Percentiles rank a stretch among this genome's conserved stretches.
Evolutionary conservation across 2,888 invertebrate species (phyloP).

Genomic region (Vannuccia rotundouncinata): DNA sequence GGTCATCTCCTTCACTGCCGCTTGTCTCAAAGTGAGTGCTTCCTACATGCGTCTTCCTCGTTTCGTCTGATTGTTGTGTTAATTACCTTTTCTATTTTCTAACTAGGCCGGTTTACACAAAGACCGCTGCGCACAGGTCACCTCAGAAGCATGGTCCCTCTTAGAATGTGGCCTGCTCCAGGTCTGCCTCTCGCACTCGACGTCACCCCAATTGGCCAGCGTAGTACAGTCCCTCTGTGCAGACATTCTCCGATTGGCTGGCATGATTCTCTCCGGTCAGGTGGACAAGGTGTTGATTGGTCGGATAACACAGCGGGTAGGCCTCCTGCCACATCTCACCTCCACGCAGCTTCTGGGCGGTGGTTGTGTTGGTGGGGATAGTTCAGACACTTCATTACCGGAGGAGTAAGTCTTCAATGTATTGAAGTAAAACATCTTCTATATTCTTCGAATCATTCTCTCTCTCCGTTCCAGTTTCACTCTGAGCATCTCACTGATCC

Average conservation of each 20-base stretch:
- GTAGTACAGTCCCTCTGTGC: background rate
- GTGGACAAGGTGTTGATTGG: background rate
- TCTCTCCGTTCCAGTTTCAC: background rate
- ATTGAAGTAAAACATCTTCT: too few relatives aligned
- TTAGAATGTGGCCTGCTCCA: background rate
- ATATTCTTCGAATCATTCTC: too few relatives aligned
- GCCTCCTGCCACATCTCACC: background rate
- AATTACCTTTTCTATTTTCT: too few relatives aligned
- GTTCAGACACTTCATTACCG: too few relatives aligned
- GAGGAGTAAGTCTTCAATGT: too few relatives aligned
- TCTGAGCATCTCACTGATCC: conserved; percentile 2
- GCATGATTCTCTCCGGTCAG: background rate
- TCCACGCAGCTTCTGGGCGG: background rate
- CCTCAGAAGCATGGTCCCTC: background rate
- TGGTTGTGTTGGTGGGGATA: too few relatives aligned
- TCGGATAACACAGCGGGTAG: background rate
- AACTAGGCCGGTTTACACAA: background rate
- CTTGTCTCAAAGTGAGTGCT: background rate
- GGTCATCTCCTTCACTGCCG: background rate
- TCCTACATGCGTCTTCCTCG: too few relatives aligned
- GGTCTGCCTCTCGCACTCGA: background rate
- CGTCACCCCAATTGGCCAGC: background rate
- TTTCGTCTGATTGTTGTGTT: too few relatives aligned
- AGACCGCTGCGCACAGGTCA: background rate
- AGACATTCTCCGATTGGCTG: background rate